Conservation (phyloP, 2,113 vertebrate species). For the Oryzias celebensis region DNA sequence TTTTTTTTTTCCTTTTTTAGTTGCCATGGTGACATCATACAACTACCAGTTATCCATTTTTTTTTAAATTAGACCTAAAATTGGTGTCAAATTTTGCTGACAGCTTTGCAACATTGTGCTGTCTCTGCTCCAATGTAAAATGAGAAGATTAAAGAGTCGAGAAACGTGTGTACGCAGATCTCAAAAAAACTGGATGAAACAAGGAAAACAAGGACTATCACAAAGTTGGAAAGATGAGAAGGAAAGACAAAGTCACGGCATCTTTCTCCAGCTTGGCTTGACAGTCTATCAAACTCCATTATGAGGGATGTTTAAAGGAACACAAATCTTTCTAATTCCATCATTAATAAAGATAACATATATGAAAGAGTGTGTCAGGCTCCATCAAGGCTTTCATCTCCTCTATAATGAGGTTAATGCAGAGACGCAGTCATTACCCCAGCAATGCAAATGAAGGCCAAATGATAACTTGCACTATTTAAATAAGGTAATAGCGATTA, state of each 20-base stretch:
- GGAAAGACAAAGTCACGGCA: background rate
- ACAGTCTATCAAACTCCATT: slow-evolving; percentile 48
- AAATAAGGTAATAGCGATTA: slow-evolving; percentile 77
- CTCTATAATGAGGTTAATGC: slow-evolving; percentile 74
- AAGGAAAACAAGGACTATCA: background rate
- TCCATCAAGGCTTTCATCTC: slow-evolving; percentile 73
- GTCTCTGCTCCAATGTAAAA: background rate
- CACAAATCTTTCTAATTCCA: slow-evolving; percentile 62
- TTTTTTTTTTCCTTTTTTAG: too few species aligned
- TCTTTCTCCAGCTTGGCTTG: slow-evolving; percentile 19
- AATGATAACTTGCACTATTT: slow-evolving; percentile 77
- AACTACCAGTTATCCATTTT: too few species aligned
- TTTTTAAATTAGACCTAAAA: too few species aligned
- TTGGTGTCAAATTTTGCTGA: too few species aligned
- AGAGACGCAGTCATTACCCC: slow-evolving; percentile 69
- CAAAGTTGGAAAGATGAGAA: background rate
- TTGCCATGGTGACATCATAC: too few species aligned
- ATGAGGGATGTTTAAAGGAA: slow-evolving; percentile 58
- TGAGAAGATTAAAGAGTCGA: background rate
- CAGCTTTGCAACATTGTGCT: too few species aligned
- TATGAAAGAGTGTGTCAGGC: slow-evolving; percentile 67
- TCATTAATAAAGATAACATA: slow-evolving; percentile 74
- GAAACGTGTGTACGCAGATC: background rate
- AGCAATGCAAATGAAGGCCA: slow-evolving; percentile 75
- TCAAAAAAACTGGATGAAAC: background rate